Evolutionary conservation across 2,888 invertebrate species (phyloP).

Genomic region (Drosophila mimica): DNA sequence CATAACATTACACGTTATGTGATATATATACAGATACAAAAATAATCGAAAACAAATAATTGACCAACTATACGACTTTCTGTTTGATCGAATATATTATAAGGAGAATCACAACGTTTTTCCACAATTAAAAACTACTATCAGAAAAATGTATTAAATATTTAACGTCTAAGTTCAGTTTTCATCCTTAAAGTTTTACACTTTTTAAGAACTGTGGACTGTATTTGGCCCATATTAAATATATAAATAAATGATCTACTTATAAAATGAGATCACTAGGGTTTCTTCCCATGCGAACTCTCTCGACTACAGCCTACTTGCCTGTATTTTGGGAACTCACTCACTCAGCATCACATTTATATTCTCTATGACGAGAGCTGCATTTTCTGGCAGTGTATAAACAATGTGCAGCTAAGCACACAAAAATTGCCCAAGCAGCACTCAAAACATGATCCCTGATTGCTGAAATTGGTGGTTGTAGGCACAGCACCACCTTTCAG

Average conservation of each 20-base stretch:
- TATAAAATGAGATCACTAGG: background rate
- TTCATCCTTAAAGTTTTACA: too few relatives aligned
- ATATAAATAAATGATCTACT: background rate
- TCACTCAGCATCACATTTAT: slow-evolving; percentile 16
- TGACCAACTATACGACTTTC: too few relatives aligned
- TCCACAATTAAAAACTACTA: too few relatives aligned
- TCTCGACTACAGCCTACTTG: background rate
- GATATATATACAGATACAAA: too few relatives aligned
- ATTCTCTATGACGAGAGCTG: background rate
- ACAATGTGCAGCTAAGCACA: slow-evolving; percentile 60
- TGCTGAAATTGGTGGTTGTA: slow-evolving; percentile 20
- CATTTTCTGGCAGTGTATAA: slow-evolving; percentile 15
- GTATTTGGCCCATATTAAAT: background rate
- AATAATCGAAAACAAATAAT: too few relatives aligned
- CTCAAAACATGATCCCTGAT: slow-evolving; percentile 39
- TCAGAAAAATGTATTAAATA: too few relatives aligned
- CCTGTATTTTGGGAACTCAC: slow-evolving; percentile 14
- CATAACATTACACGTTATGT: too few relatives aligned
- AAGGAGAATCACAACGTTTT: too few relatives aligned
- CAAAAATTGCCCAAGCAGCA: slow-evolving; percentile 35
- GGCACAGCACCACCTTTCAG: slow-evolving; percentile 25
- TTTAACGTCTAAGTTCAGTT: too few relatives aligned
- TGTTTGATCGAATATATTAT: too few relatives aligned
- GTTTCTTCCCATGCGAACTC: background rate
- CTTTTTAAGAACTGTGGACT: too few relatives aligned